phyloP scores from a whole-genome alignment of 2,113 vertebrate species.

The Gambusia affinis region DNA sequence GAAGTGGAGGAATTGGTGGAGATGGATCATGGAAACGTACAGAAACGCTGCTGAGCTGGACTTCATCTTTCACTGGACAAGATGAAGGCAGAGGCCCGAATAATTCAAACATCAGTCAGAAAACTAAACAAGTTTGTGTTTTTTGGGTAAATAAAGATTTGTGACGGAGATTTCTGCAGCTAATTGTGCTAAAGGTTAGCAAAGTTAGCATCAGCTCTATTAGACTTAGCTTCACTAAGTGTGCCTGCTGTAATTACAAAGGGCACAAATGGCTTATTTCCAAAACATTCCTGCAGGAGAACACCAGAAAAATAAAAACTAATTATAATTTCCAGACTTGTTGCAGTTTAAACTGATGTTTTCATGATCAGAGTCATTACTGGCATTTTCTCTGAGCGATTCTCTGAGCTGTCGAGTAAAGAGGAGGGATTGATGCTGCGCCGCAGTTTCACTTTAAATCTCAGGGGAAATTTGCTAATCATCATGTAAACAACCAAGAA shows the following conservation, averaged over 20 bases:
- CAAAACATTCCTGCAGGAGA: too few relatives aligned
- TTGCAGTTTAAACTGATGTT: background rate
- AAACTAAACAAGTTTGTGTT: background rate
- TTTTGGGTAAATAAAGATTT: background rate
- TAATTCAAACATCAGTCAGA: conserved; percentile 3
- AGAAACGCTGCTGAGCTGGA: conserved; percentile 14
- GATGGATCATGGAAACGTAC: conserved; percentile 2
- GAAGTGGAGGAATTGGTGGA: conserved; percentile 22
- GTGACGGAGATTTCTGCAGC: background rate
- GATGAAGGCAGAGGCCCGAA: background rate
- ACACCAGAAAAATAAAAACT: too few relatives aligned
- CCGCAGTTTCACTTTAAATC: conserved; percentile 11
- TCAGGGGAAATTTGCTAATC: conserved; percentile 37
- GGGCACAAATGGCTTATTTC: too few relatives aligned
- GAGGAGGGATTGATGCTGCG: conserved; percentile 1
- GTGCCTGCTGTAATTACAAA: too few relatives aligned
- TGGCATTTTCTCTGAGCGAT: background rate
- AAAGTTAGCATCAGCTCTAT: too few relatives aligned
- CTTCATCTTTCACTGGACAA: background rate
- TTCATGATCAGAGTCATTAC: background rate
- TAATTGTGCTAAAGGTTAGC: too few relatives aligned
- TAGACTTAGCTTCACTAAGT: too few relatives aligned
- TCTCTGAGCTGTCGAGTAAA: conserved; percentile 10
- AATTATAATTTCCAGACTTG: too few relatives aligned
- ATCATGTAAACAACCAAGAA: conserved; percentile 14